These are phyloP conservation scores for Halcyon badia DNA, from an alignment of 2,797 vertebrate species.

Conservation along the genomic window DNA sequence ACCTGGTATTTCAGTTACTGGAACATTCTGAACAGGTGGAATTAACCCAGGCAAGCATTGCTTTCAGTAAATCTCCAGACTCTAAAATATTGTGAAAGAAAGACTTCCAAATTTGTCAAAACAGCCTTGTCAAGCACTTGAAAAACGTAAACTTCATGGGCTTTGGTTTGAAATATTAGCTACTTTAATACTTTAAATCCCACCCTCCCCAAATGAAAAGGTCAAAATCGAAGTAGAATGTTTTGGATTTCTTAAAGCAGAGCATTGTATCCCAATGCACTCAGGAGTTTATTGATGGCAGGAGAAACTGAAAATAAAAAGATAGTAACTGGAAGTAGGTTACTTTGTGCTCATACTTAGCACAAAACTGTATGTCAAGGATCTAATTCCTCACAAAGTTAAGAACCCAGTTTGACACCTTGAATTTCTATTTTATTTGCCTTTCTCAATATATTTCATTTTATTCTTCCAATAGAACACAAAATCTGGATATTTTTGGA, in stretches of 20 bases:
- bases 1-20: neutral
- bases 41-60: neutral
- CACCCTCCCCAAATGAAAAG: neutral
- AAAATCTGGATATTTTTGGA: neutral
- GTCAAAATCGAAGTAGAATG: neutral
- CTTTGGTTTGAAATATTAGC: neutral
- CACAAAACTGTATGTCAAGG: neutral
- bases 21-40: neutral
- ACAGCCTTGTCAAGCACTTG: neutral
- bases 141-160: neutral
- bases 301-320: neutral
- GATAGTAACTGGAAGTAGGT: neutral
- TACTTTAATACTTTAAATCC: neutral
- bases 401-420: neutral
- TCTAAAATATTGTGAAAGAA: neutral
- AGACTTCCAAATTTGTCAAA: neutral
- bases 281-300: neutral
- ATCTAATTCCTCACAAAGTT: neutral
- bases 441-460: neutral
- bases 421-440: neutral
- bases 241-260: neutral
- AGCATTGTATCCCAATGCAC: neutral
- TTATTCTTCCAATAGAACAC: neutral
- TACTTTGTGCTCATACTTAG: neutral
- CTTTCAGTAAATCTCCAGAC: neutral